Evolutionary conservation across 1,140 invertebrate genomes (phyloP).

Genomic region (Drosophila prosaltans): DNA sequence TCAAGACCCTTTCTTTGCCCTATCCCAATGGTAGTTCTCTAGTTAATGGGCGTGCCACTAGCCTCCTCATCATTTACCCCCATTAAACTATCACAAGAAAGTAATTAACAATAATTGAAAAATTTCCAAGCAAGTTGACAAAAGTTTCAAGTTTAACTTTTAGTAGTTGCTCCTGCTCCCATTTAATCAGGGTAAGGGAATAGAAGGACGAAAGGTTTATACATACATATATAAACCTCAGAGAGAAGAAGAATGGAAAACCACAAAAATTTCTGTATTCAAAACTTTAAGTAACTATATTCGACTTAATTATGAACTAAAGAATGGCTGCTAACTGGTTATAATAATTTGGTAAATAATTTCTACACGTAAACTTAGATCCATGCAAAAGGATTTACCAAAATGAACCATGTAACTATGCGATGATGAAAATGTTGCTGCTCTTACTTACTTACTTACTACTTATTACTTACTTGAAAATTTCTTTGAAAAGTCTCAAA

Average conservation of each 20-base stretch:
- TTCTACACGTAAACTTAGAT: too few relatives aligned
- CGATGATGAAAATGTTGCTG: too few relatives aligned
- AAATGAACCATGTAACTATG: too few relatives aligned
- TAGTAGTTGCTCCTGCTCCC: background rate
- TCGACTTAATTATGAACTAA: slow-evolving; percentile 1
- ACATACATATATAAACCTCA: background rate
- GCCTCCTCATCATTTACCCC: background rate
- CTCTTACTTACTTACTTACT: too few relatives aligned
- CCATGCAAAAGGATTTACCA: too few relatives aligned
- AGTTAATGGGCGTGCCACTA: slow-evolving; percentile 36
- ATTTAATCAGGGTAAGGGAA: too few relatives aligned
- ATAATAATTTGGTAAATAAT: too few relatives aligned
- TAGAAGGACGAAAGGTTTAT: background rate
- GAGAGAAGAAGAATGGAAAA: background rate
- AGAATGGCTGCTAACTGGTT: background rate
- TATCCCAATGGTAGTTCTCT: too few relatives aligned
- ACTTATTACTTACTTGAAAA: too few relatives aligned
- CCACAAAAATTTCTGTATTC: background rate
- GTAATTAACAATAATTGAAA: slow-evolving; percentile 56
- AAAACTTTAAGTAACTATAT: background rate
- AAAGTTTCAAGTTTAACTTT: background rate
- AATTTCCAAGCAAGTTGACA: slow-evolving; percentile 73
- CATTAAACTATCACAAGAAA: slow-evolving; percentile 10
- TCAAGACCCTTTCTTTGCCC: too few relatives aligned
- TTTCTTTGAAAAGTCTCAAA: background rate